Percentiles rank a stretch among this genome's conserved stretches.
Conservation (phyloP, 2,113 vertebrate species). For the Casuarius casuarius region DNA sequence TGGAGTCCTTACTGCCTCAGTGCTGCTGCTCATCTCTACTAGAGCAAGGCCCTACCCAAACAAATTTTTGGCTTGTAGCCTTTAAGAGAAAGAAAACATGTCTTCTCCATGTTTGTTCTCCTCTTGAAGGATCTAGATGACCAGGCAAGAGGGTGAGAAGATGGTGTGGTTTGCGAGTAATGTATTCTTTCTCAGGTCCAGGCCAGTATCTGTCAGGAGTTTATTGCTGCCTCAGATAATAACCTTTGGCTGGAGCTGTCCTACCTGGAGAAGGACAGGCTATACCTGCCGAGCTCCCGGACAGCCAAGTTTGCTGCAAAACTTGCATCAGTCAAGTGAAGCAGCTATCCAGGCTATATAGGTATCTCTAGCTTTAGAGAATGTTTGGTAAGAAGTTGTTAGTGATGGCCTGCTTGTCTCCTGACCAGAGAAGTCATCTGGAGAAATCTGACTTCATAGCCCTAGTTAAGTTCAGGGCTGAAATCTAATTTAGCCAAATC, state of each 20-base stretch:
- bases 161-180: not conserved
- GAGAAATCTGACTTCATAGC: not conserved
- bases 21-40: not conserved
- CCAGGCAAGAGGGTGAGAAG: not conserved
- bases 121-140: not conserved
- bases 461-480: not conserved
- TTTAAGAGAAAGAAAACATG: not conserved
- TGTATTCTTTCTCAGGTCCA: not conserved
- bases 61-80: not conserved
- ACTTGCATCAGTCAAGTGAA: not conserved
- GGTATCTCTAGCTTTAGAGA: not conserved
- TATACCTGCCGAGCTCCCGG: constrained; percentile 14
- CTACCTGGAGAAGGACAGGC: not conserved
- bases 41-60: not conserved
- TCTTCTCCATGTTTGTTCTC: not conserved
- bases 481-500: not conserved
- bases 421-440: not conserved
- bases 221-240: not conserved
- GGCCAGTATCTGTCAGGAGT: not conserved
- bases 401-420: not conserved
- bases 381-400: not conserved
- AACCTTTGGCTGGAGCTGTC: not conserved
- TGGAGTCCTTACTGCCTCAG: not conserved
- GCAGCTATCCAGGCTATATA: fast-evolving
- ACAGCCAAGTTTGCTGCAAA: not conserved